A percentile compares a stretch with the other conserved stretches of the same genome.
Evolutionary conservation across 2,888 invertebrate genomes (phyloP).

Genomic region (Drosophila eohydei): DNA sequence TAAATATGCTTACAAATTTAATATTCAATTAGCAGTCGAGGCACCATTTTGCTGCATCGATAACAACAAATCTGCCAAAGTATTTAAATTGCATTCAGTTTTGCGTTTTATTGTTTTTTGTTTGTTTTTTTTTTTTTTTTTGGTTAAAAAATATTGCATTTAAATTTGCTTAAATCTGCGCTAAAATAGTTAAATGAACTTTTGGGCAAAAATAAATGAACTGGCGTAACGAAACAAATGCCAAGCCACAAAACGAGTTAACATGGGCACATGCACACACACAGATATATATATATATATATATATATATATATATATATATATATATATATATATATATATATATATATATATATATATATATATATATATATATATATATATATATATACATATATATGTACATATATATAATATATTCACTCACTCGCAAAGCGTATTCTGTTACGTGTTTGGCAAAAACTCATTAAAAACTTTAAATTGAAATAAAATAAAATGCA

Average conservation of each 20-base stretch:
- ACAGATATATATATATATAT: slow-evolving; percentile 1
- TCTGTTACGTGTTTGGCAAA: slow-evolving; percentile 43
- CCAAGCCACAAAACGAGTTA: slow-evolving; percentile 36
- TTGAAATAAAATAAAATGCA: slow-evolving; percentile 78
- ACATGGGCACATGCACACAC: slow-evolving; percentile 2
- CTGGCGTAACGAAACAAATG: slow-evolving; percentile 39
- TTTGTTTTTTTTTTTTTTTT: slow-evolving; percentile 1
- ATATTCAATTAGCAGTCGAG: slow-evolving; percentile 49
- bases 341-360: slow-evolving; percentile 13
- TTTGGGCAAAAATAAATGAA: slow-evolving; percentile 57
- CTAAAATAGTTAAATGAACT: slow-evolving; percentile 27
- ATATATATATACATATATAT: slow-evolving; percentile 7
- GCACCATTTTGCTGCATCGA: slow-evolving; percentile 28
- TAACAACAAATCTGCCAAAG: slow-evolving; percentile 34
- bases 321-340: slow-evolving; percentile 6
- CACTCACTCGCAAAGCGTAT: slow-evolving; percentile 20
- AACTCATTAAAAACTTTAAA: slow-evolving; percentile 82
- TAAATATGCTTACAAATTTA: slow-evolving; percentile 35
- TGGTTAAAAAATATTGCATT: slow-evolving; percentile 41
- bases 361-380: slow-evolving; percentile 9
- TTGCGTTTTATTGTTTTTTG: not conserved
- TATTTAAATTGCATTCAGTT: slow-evolving; percentile 62
- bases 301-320: slow-evolving; percentile 11
- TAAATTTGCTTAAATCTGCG: slow-evolving; percentile 57
- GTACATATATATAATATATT: slow-evolving; percentile 13